Base-by-base conservation (phyloP, 2,888 invertebrate species). In the Oasisia sp. region DNA sequence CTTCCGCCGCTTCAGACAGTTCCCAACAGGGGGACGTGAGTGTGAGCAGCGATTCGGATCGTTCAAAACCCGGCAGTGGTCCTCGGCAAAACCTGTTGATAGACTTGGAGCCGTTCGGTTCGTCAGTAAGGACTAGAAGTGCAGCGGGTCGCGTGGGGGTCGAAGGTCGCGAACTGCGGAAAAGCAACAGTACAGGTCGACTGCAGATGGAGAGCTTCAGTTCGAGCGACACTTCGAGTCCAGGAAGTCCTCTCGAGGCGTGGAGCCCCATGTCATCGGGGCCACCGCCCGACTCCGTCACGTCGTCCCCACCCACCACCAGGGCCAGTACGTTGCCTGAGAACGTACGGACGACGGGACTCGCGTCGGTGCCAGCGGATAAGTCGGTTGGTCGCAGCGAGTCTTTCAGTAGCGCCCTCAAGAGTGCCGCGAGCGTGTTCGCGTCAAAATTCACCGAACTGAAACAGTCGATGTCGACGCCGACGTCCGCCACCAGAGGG, bases 381-480 rank as follows among this genome's bases (percentile, higher is more conserved):
- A 93, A 93, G 92, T 32, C 91, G 14, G 91, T 92, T 32, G n/a
- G 74, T 32, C 92, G 93, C 32, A 91, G 93, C 44, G 93, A 93
- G 32, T 92, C 93, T 7, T 92, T 93, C 91, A 91, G 93, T 92
- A 93, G 93, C 32, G 93, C 93, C 32, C 89, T 93, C 32, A 58
- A 92, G 32, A 38, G 45, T 90, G 92, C 92, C 8, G 92, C 93
- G 0, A 92, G 92, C 8, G 32, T 92, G 32, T 91, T 94, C 74
- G 90, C 95, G 44, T 94, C 92, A 90, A 95, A 95, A 93, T 94
- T 96, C 32, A 95, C 94, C 92, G 96, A 96, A 93, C 93, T 96
- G 32, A 96, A 96, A 93, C 95, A 95, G 93, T 95, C 95, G 32
- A 95, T 96, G 94, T 93, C 94, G 1, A 95, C 95, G 0, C 95